Evolutionary conservation across 2,888 invertebrate species (phyloP).

Genomic region (Lasioglossum lativentre): DNA sequence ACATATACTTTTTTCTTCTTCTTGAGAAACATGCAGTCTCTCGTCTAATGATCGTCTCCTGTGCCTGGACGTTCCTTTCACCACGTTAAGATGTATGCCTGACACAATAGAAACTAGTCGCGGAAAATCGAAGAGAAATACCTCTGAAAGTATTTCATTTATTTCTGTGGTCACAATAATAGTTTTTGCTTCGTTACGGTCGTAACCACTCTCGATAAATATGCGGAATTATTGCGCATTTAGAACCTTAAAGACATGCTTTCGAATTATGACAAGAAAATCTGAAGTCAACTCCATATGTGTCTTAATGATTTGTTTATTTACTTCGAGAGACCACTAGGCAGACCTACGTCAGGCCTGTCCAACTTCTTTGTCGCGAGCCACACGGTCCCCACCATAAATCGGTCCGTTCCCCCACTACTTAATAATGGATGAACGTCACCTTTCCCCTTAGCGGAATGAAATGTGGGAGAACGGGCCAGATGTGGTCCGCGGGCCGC

Average conservation of each 20-base stretch:
- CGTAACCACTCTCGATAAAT: background rate
- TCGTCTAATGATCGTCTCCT: slow-evolving; percentile 1
- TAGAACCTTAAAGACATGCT: background rate
- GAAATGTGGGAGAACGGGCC: too few species aligned
- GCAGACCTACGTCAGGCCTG: too few species aligned
- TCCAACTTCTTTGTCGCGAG: too few species aligned
- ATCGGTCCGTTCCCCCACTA: too few species aligned
- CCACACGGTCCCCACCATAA: too few species aligned
- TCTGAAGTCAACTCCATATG: background rate
- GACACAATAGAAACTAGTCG: background rate
- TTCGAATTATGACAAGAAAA: background rate
- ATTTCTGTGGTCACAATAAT: background rate
- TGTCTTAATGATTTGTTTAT: too few species aligned
- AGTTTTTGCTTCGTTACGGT: background rate
- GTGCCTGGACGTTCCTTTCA: slow-evolving; percentile 12
- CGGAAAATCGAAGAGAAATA: background rate
- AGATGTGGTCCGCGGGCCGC: too few species aligned
- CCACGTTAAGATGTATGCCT: background rate
- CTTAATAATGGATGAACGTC: too few species aligned
- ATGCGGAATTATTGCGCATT: background rate
- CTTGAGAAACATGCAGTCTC: background rate
- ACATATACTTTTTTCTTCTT: background rate
- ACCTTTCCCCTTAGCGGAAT: too few species aligned
- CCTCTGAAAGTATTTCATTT: background rate
- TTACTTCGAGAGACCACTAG: too few species aligned